phyloP scores from a whole-genome alignment of 2,113 vertebrate species.

The Mesembrinibis cayennensis region DNA sequence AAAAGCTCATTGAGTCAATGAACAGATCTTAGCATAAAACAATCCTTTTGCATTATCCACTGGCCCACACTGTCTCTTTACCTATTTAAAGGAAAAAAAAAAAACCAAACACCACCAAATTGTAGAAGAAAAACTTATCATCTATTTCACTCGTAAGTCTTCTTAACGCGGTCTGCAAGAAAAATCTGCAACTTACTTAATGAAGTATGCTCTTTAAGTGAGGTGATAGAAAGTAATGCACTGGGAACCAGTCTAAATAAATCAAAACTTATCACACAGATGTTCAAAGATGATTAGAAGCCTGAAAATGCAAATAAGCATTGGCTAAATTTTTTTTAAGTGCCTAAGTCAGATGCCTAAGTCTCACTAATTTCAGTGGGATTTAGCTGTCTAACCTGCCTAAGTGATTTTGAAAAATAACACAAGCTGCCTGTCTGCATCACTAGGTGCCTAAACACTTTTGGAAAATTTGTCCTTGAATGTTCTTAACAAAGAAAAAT shows the following conservation, averaged over 20 bases:
- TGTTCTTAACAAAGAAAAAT: constrained; percentile 50
- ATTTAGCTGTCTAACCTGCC: constrained; percentile 21
- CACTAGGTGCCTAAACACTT: constrained; percentile 36
- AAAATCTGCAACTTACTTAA: neutral
- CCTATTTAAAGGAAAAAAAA: neutral
- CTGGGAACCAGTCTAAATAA: neutral
- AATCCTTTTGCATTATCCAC: neutral
- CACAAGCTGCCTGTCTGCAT: neutral
- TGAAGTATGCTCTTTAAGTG: neutral
- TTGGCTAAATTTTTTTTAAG: constrained; percentile 5
- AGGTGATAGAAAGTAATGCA: neutral
- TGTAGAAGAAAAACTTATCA: neutral
- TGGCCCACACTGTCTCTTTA: neutral
- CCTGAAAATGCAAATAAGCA: constrained; percentile 12
- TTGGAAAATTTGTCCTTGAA: neutral
- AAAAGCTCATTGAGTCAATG: neutral
- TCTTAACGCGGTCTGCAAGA: neutral
- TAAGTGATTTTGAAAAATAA: constrained; percentile 52
- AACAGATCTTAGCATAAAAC: neutral
- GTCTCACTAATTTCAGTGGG: neutral
- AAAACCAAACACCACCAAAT: neutral
- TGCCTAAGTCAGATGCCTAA: neutral
- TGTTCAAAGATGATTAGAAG: constrained; percentile 9
- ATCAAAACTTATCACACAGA: neutral
- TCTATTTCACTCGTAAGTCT: neutral